Evolutionary conservation across 1,140 invertebrate genomes (phyloP).

Genomic region (Chrysomallon squamiferum): DNA sequence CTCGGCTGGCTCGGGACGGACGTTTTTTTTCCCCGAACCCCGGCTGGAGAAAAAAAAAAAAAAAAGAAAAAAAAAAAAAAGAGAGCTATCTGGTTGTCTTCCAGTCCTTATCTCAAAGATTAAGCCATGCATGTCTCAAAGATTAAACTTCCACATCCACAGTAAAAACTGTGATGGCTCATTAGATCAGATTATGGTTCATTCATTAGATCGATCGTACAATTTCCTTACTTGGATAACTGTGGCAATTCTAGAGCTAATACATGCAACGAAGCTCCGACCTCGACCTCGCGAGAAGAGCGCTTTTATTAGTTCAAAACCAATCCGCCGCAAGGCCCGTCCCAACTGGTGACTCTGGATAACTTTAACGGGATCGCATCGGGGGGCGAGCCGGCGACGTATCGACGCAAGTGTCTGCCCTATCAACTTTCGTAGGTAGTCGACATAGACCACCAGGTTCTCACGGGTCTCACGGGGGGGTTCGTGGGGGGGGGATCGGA

Average conservation of each 20-base stretch:
- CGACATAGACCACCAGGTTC: slow-evolving; percentile 79
- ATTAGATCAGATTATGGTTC: slow-evolving; percentile 81
- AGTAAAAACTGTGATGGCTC: slow-evolving; percentile 82
- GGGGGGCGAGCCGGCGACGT: slow-evolving; percentile 60
- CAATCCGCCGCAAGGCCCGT: slow-evolving; percentile 40
- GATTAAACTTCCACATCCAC: slow-evolving; percentile 72
- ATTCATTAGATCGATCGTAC: slow-evolving; percentile 70
- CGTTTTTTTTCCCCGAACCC: too few relatives aligned
- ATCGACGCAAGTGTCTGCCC: slow-evolving; percentile 79
- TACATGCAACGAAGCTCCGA: slow-evolving; percentile 53
- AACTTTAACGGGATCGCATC: slow-evolving; percentile 69
- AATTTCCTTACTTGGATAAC: slow-evolving; percentile 84
- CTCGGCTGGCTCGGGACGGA: too few relatives aligned
- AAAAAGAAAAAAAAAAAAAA: too few relatives aligned
- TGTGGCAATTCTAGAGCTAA: slow-evolving; percentile 82
- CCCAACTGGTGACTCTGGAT: slow-evolving; percentile 76
- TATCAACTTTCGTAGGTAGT: slow-evolving; percentile 80
- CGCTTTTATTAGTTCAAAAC: slow-evolving; percentile 73
- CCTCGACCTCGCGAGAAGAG: slow-evolving; percentile 64
- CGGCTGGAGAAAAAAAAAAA: too few relatives aligned
- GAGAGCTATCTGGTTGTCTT: slow-evolving; percentile 71
- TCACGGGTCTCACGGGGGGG: slow-evolving; percentile 86
- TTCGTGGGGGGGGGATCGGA: slow-evolving; percentile 70
- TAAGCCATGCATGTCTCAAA: slow-evolving; percentile 72
- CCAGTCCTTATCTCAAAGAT: slow-evolving; percentile 71